Conservation (phyloP, 2,113 vertebrate species). For the Sylvilagus bachmani region DNA sequence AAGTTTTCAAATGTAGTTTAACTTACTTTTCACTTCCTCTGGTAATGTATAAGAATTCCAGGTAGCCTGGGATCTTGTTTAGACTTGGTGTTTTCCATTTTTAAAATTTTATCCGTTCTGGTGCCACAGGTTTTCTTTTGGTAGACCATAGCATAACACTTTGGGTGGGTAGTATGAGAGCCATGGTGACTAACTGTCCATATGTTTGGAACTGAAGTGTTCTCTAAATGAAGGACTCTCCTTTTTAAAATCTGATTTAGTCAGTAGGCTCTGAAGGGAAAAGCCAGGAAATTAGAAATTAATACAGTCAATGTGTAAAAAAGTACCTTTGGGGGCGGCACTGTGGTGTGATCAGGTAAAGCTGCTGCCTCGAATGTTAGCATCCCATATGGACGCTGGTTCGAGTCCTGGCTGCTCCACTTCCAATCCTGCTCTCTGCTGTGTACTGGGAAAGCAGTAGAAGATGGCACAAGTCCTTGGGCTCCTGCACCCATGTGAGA, state of each 20-base stretch:
- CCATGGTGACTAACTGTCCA: neutral
- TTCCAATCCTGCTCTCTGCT: too few species aligned
- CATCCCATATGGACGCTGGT: too few species aligned
- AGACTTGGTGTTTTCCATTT: neutral
- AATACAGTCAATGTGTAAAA: neutral
- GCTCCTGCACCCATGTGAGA: too few species aligned
- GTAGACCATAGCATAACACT: neutral
- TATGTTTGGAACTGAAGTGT: neutral
- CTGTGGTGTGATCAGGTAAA: too few species aligned
- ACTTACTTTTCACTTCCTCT: neutral
- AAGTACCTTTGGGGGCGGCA: neutral
- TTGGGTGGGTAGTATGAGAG: neutral
- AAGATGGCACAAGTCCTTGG: too few species aligned
- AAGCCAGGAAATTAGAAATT: neutral
- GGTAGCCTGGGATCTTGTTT: neutral
- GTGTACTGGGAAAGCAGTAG: too few species aligned
- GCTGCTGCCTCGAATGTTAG: too few species aligned
- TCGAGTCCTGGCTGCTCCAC: too few species aligned
- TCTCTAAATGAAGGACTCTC: neutral
- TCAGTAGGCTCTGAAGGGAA: neutral
- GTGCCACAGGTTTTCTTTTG: neutral
- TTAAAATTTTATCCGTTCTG: conserved; percentile 27
- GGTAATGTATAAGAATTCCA: neutral
- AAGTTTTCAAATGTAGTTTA: neutral
- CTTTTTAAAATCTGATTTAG: neutral